Evolutionary conservation across 2,888 invertebrate species (phyloP).

Genomic region (Venusia cambrica): DNA sequence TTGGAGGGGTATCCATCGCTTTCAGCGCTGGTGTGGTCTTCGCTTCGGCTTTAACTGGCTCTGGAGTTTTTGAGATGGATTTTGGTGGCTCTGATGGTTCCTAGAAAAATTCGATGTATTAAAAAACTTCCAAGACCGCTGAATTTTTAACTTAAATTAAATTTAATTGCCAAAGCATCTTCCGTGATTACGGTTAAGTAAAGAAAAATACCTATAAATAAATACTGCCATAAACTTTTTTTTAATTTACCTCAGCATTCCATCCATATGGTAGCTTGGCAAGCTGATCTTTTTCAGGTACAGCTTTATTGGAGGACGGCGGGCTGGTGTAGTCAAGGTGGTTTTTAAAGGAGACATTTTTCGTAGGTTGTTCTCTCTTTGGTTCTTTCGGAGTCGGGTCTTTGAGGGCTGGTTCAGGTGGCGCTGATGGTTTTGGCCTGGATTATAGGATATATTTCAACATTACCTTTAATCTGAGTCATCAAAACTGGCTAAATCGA

Average conservation of each 20-base stretch:
- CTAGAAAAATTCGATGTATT: too few relatives aligned
- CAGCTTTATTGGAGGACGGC: slow-evolving; percentile 63
- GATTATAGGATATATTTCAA: too few relatives aligned
- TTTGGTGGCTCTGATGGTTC: slow-evolving; percentile 59
- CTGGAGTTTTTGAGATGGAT: slow-evolving; percentile 42
- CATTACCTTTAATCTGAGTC: too few relatives aligned
- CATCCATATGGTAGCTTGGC: slow-evolving; percentile 75
- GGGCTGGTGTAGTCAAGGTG: slow-evolving; percentile 73
- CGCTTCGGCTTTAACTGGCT: slow-evolving; percentile 59
- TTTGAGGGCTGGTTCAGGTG: slow-evolving; percentile 58
- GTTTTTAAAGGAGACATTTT: slow-evolving; percentile 77
- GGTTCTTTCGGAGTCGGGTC: slow-evolving; percentile 58
- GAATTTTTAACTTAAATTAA: too few relatives aligned
- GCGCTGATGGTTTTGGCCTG: slow-evolving; percentile 63
- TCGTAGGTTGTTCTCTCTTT: slow-evolving; percentile 70
- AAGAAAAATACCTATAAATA: too few relatives aligned
- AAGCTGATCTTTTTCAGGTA: slow-evolving; percentile 74
- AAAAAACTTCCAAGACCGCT: too few relatives aligned
- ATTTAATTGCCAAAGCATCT: too few relatives aligned
- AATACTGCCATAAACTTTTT: neutral
- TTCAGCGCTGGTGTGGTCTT: slow-evolving; percentile 63
- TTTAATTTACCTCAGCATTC: slow-evolving; percentile 47
- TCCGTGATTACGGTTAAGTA: too few relatives aligned
- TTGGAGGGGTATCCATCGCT: slow-evolving; percentile 51
- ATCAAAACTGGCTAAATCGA: too few relatives aligned